Conservation (phyloP, 2,797 vertebrate species). For the Pygocentrus nattereri region DNA sequence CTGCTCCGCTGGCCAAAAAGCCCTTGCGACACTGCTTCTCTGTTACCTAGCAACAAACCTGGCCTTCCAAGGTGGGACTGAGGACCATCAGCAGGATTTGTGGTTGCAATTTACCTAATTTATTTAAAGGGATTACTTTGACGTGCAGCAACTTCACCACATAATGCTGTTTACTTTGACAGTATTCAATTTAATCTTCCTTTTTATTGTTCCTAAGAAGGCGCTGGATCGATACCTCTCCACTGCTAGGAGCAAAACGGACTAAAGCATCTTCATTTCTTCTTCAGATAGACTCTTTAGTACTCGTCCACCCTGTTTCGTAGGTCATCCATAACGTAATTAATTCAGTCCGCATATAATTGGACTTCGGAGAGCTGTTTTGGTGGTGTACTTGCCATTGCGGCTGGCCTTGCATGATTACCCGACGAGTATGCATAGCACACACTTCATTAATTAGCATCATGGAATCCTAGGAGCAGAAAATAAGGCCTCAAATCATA, state of each 20-base stretch:
- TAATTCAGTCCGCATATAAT: not conserved
- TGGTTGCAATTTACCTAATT: slow-evolving; percentile 5
- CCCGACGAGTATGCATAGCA: not conserved
- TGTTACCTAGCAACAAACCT: slow-evolving; percentile 23
- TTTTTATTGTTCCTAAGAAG: not conserved
- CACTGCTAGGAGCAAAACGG: not conserved
- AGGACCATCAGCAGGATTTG: not conserved
- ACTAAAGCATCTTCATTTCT: not conserved
- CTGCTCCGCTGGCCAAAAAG: not conserved
- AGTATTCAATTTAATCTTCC: not conserved
- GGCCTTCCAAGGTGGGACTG: not conserved
- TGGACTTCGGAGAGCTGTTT: not conserved
- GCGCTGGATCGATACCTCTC: not conserved
- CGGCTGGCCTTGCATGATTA: not conserved
- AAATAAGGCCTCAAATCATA: not conserved
- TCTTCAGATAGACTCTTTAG: not conserved
- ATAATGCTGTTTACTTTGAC: not conserved
- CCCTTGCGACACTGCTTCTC: not conserved
- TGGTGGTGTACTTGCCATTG: not conserved
- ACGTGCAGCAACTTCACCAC: not conserved
- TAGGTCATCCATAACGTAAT: not conserved
- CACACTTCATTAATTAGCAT: not conserved
- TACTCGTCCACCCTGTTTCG: not conserved
- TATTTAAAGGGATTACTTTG: not conserved
- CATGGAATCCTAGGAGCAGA: not conserved